phyloP scores from a whole-genome alignment of 2,888 invertebrate genomes.

The Troilus luridus region DNA sequence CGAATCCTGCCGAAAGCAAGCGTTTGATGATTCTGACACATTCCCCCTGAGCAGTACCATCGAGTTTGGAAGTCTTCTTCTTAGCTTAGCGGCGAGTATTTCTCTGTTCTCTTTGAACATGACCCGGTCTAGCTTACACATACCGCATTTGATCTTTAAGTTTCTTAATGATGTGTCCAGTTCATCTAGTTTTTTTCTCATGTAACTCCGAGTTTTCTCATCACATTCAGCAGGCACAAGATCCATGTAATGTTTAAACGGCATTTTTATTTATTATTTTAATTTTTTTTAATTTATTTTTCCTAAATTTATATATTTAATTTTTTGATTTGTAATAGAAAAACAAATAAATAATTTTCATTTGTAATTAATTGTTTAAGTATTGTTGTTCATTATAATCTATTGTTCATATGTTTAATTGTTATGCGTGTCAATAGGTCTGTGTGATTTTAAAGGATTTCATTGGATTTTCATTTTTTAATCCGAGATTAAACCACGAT shows the following conservation, averaged over 20 bases:
- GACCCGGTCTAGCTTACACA: not conserved
- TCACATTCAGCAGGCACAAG: not conserved
- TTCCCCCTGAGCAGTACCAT: not conserved
- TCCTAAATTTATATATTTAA: not conserved
- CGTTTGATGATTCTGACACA: not conserved
- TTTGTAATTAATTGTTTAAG: not conserved
- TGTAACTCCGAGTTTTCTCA: not conserved
- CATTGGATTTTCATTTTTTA: no score
- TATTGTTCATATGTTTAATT: no score
- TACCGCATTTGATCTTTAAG: not conserved
- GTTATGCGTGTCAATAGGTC: no score
- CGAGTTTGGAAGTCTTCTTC: not conserved
- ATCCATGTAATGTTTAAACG: not conserved
- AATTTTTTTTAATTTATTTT: not conserved
- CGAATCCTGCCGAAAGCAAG: not conserved
- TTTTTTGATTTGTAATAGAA: not conserved
- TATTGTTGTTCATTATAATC: not conserved
- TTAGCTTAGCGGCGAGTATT: not conserved
- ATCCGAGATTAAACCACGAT: no score
- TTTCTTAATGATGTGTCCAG: not conserved
- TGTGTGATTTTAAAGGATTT: no score
- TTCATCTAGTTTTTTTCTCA: not conserved
- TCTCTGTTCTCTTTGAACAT: slow-evolving; percentile 40
- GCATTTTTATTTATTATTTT: not conserved
- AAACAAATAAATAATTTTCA: not conserved